A percentile compares a stretch with the other conserved stretches of the same genome.
Conservation (phyloP, 2,113 vertebrate genomes). For the Clarias batrachus region DNA sequence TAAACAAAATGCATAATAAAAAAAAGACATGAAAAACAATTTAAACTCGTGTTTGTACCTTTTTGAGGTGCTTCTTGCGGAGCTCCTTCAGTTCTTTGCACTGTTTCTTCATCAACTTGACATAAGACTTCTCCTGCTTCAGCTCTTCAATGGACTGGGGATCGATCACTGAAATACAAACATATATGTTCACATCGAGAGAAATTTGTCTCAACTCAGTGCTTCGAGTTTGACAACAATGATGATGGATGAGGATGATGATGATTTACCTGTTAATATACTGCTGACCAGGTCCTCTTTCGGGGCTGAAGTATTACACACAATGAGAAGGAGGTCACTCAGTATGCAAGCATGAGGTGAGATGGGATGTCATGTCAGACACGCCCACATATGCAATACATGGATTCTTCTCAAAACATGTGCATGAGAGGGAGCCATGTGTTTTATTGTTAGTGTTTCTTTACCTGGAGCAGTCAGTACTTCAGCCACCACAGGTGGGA, state of each 20-base stretch:
- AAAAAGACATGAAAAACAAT: not conserved
- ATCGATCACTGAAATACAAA: constrained; percentile 68
- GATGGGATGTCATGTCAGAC: not conserved
- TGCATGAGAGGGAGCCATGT: not conserved
- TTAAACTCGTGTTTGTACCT: constrained; percentile 57
- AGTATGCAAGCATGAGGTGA: constrained; percentile 37
- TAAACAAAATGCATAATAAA: not conserved
- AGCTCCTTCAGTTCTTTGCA: constrained; percentile 82
- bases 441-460: not conserved
- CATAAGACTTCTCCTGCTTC: constrained; percentile 74
- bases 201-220: not conserved
- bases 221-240: not conserved
- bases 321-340: constrained; percentile 32
- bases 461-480: constrained; percentile 59
- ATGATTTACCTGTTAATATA: constrained; percentile 78
- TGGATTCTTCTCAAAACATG: not conserved
- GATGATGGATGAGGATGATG: constrained; percentile 9
- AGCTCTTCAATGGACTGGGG: constrained; percentile 73
- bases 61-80: constrained; percentile 79
- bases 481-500: constrained; percentile 46
- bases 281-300: constrained; percentile 80
- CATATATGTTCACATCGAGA: not conserved
- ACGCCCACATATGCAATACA: not conserved
- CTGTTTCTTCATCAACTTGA: constrained; percentile 80
- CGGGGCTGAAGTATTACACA: constrained; percentile 63